phyloP scores from a whole-genome alignment of 2,797 vertebrate genomes.

The Myotis pilosus region DNA sequence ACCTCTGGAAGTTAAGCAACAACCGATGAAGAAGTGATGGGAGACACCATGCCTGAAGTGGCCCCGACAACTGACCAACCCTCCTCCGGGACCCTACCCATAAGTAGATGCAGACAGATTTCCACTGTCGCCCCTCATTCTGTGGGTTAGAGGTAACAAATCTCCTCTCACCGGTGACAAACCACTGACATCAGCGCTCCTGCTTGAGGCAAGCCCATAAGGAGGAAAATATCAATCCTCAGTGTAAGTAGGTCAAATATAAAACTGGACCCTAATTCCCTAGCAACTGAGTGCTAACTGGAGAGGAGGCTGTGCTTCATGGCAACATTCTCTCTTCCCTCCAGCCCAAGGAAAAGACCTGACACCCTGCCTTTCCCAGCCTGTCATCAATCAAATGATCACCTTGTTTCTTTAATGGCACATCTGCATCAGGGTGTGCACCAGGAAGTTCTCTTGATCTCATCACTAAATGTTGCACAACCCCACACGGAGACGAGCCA shows the following conservation, averaged over 20 bases:
- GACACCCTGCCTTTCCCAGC: not conserved
- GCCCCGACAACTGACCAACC: not conserved
- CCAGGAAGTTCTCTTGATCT: not conserved
- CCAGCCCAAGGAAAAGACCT: not conserved
- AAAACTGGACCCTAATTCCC: not conserved
- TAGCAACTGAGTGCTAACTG: not conserved
- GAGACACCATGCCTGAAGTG: rapidly evolving
- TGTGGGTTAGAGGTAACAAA: not conserved
- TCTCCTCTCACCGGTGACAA: not conserved
- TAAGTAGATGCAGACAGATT: not conserved
- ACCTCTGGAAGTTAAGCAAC: not conserved
- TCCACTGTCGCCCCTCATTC: not conserved
- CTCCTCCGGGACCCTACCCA: rapidly evolving
- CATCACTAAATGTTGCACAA: not conserved
- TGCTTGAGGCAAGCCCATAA: not conserved
- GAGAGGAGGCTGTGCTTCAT: not conserved
- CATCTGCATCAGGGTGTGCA: rapidly evolving
- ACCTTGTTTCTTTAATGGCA: not conserved
- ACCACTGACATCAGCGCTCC: not conserved
- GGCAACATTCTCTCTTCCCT: not conserved
- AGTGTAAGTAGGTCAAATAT: not conserved
- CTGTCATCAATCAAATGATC: not conserved
- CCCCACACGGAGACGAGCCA: not conserved
- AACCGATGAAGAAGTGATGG: not conserved
- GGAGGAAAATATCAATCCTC: not conserved